Evolutionary conservation across 2,888 invertebrate genomes (phyloP), one percentile per base, ranked within the genome.

Genomic region (Andrena dorsata): DNA sequence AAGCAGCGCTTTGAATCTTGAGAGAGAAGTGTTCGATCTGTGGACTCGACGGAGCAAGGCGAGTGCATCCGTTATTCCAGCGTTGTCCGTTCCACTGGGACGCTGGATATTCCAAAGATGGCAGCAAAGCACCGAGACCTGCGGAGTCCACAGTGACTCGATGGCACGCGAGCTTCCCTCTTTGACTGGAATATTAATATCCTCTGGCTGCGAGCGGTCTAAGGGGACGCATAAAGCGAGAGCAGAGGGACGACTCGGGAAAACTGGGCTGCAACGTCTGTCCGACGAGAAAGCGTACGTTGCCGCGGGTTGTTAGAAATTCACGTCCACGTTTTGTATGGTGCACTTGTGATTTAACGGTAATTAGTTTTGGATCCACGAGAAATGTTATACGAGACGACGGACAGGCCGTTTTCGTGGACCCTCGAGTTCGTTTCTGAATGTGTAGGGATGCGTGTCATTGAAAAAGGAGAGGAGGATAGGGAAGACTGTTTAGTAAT

Each of bases 161-260:
- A 77, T 75, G 85, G 86, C 85, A 86, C 87, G 86, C 87, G 85
- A 83, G 83, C 79, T 79, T 73, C 75, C 75, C 75, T 82, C 87
- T 84, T 86, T 82, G 87, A 86, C 87, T 87, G 75, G 89, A 88
- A 88, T 87, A 87, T 87, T 87, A 87, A 87, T 88, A 85, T 86
- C 73, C 74, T 77, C 53, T 53, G 53, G 76, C 64, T 75, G 76
- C 60, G 64, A 85, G 85, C 56, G 80, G 58, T 70, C 86, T 76
- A 75, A 75, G 74, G 88, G 86, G 86, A 87, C 76, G 30, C 82
- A 81, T 81, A 81, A 87, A 87, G 74, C 77, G 63, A 66, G 82
- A 75, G 70, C 66, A 26, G 66, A 56, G 71, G 85, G 71, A 77
- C 72, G 68, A 84, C 77, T 72, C 72, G 60, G 64, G 77, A 76